Base-by-base conservation (phyloP, 1,140 invertebrate species). In the Mesaphorura yosii region DNA sequence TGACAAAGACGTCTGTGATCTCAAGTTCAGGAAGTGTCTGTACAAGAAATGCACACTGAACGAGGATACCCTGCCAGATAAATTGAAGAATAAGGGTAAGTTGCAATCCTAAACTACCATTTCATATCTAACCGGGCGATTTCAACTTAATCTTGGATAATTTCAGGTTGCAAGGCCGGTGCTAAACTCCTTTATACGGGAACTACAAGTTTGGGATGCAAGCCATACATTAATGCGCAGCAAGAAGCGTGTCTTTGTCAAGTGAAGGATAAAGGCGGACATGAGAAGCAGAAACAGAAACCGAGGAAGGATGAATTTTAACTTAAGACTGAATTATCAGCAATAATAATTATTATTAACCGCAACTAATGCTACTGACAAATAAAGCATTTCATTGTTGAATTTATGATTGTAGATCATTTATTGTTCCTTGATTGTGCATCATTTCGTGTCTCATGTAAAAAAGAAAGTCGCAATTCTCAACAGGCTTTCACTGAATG, bases 1-100 rank as follows among this genome's bases (percentile, higher is more conserved):
- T 27, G 80, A 85, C 42, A 90, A 88, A 68, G 86, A 89, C 66
- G 71, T 80, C 1, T 93, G 88, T 71, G 88, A 93, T 70, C 67
- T 86, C 40, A 78, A 83, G 27, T 92, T 92, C 65, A 87, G 88
- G 64, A 74, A 79, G 59, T 93, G 88, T 65, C 70, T 93, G 0
- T 88, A 88, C 60, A 80, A 75, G 65, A 80, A 85, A 53, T 92
- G 88, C 71, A 81, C 74, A 72, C 5, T 17, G 48, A 54, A 48
- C 27, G 57, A 54, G 50, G 58, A 54, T 19, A 49, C 42, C 7
- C 34, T 34, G 14, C n/a, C n/a, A n/a, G 49, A 15, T 49, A 60
- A 53, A 38, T 25, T 62, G 12, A 31, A 55, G 23, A 26, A 60
- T 31, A 60, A 63, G 48, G 48, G 58, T 64, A 39, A 40, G 38